Evolutionary conservation across 2,797 vertebrate species (phyloP).

Genomic region (Erethizon dorsatum): DNA sequence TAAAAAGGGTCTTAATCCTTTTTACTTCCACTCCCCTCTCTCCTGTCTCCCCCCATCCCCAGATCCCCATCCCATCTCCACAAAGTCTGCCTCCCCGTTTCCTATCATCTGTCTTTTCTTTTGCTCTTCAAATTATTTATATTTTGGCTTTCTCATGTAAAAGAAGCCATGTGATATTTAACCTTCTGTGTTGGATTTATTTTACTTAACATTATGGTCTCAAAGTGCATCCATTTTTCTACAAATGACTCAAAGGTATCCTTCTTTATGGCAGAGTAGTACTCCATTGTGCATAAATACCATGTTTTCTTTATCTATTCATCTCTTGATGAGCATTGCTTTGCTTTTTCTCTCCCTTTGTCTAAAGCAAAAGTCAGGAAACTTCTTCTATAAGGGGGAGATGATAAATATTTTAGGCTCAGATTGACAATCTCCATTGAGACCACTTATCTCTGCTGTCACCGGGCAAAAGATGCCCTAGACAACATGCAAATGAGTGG

Average conservation of each 20-base stretch:
- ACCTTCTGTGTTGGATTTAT: background rate
- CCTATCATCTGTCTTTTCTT: background rate
- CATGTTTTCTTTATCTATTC: background rate
- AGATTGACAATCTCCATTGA: fast-evolving
- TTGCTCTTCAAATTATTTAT: background rate
- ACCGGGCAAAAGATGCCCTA: background rate
- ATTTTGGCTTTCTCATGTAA: background rate
- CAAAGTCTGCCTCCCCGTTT: background rate
- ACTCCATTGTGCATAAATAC: background rate
- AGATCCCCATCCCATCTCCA: background rate
- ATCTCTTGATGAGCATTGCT: background rate
- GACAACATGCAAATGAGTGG: too few relatives aligned
- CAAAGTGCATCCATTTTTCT: background rate
- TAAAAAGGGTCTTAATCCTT: background rate
- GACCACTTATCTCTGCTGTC: background rate
- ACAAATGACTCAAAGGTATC: background rate
- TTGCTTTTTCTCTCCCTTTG: background rate
- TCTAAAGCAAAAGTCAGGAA: background rate
- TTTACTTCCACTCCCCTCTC: background rate
- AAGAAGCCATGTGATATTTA: background rate
- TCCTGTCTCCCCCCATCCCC: background rate
- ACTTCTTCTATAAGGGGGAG: background rate
- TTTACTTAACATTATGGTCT: background rate
- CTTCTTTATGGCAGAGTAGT: background rate
- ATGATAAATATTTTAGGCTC: background rate